Percentiles rank a stretch among this genome's conserved stretches.
Evolutionary conservation across 1,140 invertebrate species (phyloP).

Genomic region (Caenorhabditis latens): DNA sequence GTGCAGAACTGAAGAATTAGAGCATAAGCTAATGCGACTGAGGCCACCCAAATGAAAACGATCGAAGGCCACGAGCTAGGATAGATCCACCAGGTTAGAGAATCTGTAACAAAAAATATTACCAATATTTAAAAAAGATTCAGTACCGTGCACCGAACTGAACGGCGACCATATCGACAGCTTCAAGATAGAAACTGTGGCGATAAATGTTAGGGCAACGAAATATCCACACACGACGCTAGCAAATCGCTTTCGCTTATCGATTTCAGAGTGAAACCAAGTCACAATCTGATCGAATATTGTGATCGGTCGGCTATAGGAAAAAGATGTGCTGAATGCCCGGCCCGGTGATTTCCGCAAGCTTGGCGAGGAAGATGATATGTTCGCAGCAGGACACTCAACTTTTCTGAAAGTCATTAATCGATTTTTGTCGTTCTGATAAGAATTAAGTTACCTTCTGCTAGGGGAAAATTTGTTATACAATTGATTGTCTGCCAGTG

Average conservation of each 20-base stretch:
- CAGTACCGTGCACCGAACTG: conserved; percentile 1
- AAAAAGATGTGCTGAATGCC: background rate
- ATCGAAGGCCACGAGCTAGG: background rate
- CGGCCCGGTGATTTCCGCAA: background rate
- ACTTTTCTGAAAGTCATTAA: background rate
- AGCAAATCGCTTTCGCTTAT: background rate
- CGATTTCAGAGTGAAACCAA: conserved; percentile 15
- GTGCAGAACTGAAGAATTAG: background rate
- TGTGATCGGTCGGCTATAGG: background rate
- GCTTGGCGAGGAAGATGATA: conserved; percentile 4
- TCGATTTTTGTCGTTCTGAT: background rate
- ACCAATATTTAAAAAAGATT: no score
- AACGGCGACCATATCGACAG: conserved; percentile 24
- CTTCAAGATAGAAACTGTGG: conserved; percentile 12
- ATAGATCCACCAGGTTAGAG: conserved; percentile 17
- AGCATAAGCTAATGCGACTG: background rate
- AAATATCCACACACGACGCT: background rate
- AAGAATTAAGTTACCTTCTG: background rate
- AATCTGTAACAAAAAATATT: background rate
- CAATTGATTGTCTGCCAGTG: background rate
- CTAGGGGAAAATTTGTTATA: background rate
- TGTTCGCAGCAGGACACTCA: background rate
- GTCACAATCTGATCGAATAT: conserved; percentile 30
- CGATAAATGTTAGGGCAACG: background rate
- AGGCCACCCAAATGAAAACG: background rate